Evolutionary conservation across 2,888 invertebrate genomes (phyloP).

Genomic region (Xestia ashworthii): DNA sequence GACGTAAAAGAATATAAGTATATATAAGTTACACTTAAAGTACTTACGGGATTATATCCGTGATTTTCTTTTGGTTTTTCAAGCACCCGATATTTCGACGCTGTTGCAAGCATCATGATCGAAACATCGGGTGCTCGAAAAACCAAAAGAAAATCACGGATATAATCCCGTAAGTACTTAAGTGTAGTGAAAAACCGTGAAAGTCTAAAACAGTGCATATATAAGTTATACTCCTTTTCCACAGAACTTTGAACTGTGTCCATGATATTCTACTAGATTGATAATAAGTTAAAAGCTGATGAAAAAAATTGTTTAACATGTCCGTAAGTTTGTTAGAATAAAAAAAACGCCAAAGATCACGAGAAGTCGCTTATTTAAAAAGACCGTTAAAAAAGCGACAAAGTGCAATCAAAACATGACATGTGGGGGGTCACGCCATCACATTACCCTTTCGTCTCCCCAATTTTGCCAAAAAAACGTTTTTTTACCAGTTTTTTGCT

Average conservation of each 20-base stretch:
- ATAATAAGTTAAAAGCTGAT: not conserved
- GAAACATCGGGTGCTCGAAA: too few species aligned
- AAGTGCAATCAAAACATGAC: conserved; percentile 75
- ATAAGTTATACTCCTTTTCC: not conserved
- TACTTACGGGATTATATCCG: too few species aligned
- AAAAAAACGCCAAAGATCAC: not conserved
- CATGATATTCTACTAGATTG: not conserved
- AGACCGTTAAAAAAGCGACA: conserved; percentile 69
- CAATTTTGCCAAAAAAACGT: conserved; percentile 67
- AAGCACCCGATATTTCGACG: too few species aligned
- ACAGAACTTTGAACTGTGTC: not conserved
- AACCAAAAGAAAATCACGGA: too few species aligned
- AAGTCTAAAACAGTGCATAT: too few species aligned
- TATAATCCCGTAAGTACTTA: too few species aligned
- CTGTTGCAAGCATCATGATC: too few species aligned
- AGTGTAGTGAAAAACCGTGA: too few species aligned
- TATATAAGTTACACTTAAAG: too few species aligned
- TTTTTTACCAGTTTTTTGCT: conserved; percentile 72
- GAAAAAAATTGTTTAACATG: not conserved
- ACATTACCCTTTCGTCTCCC: conserved; percentile 77
- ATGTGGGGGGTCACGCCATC: conserved; percentile 76
- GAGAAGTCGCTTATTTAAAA: conserved; percentile 19
- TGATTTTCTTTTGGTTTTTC: too few species aligned
- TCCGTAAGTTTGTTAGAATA: too few species aligned
- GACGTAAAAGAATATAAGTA: not conserved